Evolutionary conservation across 23 tunicate species (phyloP).

Genomic region (Halocynthia roretzi): DNA sequence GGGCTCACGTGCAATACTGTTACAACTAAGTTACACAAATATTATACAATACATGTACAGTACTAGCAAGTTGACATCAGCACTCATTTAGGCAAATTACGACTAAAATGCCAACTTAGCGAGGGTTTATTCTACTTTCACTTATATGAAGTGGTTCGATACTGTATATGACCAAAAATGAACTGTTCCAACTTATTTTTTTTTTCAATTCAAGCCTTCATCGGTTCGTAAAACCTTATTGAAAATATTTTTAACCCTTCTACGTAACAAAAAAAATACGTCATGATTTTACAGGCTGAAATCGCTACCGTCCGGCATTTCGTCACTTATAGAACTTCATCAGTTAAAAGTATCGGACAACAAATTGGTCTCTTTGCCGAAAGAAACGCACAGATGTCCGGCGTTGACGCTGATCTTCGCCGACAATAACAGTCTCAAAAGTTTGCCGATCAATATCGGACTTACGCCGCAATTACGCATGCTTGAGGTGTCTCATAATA

Average conservation of each 20-base stretch:
- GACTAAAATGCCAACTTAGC: neutral
- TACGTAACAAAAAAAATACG: too few species aligned
- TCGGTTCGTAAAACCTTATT: too few species aligned
- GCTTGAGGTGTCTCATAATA: slow-evolving; percentile 57
- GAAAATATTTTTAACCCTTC: too few species aligned
- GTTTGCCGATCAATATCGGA: slow-evolving; percentile 63
- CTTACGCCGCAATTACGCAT: slow-evolving; percentile 39
- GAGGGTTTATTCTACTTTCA: neutral
- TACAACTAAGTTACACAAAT: too few species aligned
- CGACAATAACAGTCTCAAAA: slow-evolving; percentile 65
- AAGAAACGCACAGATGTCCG: slow-evolving; percentile 45
- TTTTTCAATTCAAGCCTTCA: too few species aligned
- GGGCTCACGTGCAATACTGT: too few species aligned
- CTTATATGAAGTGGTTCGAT: too few species aligned
- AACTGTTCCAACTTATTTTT: neutral
- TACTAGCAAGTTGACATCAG: too few species aligned
- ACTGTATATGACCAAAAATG: too few species aligned
- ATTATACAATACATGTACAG: neutral
- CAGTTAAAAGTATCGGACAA: slow-evolving; percentile 63
- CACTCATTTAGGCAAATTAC: neutral
- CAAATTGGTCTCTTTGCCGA: slow-evolving; percentile 45
- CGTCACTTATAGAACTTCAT: slow-evolving; percentile 17
- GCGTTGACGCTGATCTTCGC: slow-evolving; percentile 41
- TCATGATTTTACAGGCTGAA: slow-evolving; percentile 41
- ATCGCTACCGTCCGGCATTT: slow-evolving; percentile 47